phyloP scores from a whole-genome alignment of 2,888 invertebrate species.

The Steromphala cineraria region DNA sequence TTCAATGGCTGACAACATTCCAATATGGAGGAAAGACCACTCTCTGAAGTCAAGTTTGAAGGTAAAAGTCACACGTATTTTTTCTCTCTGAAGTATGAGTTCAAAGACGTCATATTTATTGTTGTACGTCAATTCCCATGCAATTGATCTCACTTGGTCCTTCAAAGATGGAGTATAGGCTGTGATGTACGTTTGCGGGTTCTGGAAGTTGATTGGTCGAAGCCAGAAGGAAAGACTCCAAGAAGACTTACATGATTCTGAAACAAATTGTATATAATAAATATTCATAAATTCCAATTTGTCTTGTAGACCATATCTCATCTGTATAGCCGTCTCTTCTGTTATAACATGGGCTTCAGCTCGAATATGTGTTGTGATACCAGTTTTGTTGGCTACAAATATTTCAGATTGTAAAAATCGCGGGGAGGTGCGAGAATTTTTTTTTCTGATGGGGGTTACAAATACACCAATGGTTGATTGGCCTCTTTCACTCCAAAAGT shows the following conservation, averaged over 20 bases:
- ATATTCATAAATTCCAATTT: too few relatives aligned
- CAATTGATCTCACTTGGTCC: background rate
- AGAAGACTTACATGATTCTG: conserved; percentile 28
- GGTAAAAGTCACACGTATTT: conserved; percentile 3
- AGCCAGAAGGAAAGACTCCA: conserved; percentile 37
- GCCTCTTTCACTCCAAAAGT: too few relatives aligned
- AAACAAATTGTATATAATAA: too few relatives aligned
- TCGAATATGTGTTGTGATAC: too few relatives aligned
- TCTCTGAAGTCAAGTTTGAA: conserved; percentile 30
- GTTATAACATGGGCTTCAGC: too few relatives aligned
- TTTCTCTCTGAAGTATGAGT: conserved; percentile 19
- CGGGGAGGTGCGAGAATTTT: too few relatives aligned
- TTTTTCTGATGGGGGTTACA: too few relatives aligned
- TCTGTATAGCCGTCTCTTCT: too few relatives aligned
- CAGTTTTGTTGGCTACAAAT: too few relatives aligned
- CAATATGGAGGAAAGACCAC: conserved; percentile 31
- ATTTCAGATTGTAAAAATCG: too few relatives aligned
- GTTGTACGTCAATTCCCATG: conserved; percentile 11
- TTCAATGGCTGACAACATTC: background rate
- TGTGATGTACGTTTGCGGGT: conserved; percentile 28
- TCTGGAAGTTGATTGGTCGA: conserved; percentile 29
- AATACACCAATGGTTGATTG: too few relatives aligned
- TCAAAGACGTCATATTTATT: background rate
- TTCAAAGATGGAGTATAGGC: conserved; percentile 13
- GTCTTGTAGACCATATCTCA: too few relatives aligned